Conservation (phyloP, 2,797 vertebrate species). For the Apodemus agrarius region DNA sequence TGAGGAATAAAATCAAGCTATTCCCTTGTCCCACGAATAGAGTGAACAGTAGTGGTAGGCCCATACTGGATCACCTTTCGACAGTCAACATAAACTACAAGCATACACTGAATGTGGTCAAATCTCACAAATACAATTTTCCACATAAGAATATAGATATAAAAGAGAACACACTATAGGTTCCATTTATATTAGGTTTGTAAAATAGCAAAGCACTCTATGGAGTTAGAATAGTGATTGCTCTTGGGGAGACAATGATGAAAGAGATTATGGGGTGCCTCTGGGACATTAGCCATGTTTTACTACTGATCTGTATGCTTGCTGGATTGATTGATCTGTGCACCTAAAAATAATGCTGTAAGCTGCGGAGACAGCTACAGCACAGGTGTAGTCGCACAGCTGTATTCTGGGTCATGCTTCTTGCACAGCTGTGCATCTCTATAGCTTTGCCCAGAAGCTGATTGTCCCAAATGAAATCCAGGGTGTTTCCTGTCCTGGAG, state of each 20-base stretch:
- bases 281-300: background rate
- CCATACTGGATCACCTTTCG: background rate
- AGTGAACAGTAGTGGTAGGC: background rate
- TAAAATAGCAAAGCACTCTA: conserved; percentile 13
- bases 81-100: background rate
- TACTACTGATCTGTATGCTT: background rate
- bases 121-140: background rate
- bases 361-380: background rate
- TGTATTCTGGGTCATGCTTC: background rate
- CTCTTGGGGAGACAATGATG: background rate
- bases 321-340: background rate
- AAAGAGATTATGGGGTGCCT: background rate
- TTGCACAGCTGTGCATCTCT: background rate
- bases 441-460: background rate
- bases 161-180: background rate
- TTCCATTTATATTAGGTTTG: background rate
- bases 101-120: background rate
- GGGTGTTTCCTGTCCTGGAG: background rate
- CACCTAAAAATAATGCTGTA: background rate
- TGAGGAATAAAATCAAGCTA: background rate
- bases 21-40: background rate
- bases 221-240: background rate
- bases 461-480: conserved; percentile 10
- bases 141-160: background rate
- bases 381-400: background rate